A percentile compares a stretch with the other conserved stretches of the same genome.
These are phyloP conservation scores for Blastobasis lacticolella DNA, from an alignment of 2,888 invertebrate genomes.

Conservation along the genomic window DNA sequence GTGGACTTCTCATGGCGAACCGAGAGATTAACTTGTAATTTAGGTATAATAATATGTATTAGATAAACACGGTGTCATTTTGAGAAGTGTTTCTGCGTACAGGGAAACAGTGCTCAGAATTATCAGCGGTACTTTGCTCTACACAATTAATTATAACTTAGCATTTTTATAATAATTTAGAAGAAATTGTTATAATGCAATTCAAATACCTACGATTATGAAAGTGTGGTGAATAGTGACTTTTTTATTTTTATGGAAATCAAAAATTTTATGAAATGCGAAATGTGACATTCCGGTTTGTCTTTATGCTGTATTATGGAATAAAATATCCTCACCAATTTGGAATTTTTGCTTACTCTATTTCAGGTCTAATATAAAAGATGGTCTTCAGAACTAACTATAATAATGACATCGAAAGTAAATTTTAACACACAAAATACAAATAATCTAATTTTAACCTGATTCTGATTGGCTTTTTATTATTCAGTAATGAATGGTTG, in stretches of 20 bases:
- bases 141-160: constrained; percentile 73
- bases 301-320: constrained; percentile 74
- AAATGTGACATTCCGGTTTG: constrained; percentile 75
- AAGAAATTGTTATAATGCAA: constrained; percentile 63
- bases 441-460: too few relatives aligned
- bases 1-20: constrained; percentile 60
- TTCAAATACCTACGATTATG: constrained; percentile 46
- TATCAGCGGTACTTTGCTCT: constrained; percentile 63
- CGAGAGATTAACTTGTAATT: constrained; percentile 67
- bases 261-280: constrained; percentile 53
- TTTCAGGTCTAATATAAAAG: constrained; percentile 7
- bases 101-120: constrained; percentile 56
- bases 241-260: constrained; percentile 66
- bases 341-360: constrained; percentile 39
- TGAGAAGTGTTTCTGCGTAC: constrained; percentile 52
- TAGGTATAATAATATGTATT: constrained; percentile 65
- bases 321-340: constrained; percentile 73
- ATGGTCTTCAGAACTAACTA: constrained; percentile 8
- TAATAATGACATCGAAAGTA: background rate
- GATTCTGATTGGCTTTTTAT: too few relatives aligned
- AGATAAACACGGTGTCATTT: constrained; percentile 60
- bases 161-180: constrained; percentile 74
- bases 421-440: too few relatives aligned
- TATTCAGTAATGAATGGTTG: too few relatives aligned
- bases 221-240: constrained; percentile 58